Evolutionary conservation across 2,113 vertebrate genomes (phyloP).

Genomic region (Hystrix brachyura): DNA sequence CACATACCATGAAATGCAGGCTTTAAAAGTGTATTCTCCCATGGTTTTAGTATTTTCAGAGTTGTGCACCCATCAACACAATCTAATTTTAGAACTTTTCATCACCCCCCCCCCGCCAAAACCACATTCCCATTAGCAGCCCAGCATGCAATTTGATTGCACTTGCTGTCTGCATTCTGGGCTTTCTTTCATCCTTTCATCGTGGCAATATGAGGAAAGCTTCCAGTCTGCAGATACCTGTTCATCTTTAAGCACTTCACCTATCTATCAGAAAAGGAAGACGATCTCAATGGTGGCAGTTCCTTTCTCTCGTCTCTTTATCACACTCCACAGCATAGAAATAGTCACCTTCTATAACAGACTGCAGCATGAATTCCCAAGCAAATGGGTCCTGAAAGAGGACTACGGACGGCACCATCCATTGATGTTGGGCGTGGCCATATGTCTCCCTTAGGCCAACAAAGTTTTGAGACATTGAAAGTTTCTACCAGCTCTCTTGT

Average conservation of each 20-base stretch:
- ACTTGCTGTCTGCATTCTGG: not conserved
- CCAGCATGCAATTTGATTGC: not conserved
- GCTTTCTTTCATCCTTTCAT: not conserved
- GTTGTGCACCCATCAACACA: not conserved
- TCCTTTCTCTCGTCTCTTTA: not conserved
- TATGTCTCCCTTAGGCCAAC: not conserved
- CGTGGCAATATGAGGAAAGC: not conserved
- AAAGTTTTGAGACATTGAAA: conserved; percentile 5
- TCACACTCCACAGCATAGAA: not conserved
- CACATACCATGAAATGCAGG: not conserved
- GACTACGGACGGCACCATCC: not conserved
- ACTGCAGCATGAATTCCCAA: not conserved
- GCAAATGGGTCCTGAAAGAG: not conserved
- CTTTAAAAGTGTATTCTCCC: not conserved
- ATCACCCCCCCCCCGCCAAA: not conserved
- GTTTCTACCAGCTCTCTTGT: not conserved
- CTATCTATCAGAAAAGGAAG: not conserved
- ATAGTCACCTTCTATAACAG: not conserved
- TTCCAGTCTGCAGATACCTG: not conserved
- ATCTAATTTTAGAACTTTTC: conserved; percentile 50
- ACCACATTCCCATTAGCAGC: not conserved
- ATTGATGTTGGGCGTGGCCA: not conserved
- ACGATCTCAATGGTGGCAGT: not conserved
- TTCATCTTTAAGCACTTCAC: conserved; percentile 13
- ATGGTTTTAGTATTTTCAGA: conserved; percentile 24